Base-by-base conservation (phyloP, 2,113 vertebrate species). In the Struthidea cinerea region DNA sequence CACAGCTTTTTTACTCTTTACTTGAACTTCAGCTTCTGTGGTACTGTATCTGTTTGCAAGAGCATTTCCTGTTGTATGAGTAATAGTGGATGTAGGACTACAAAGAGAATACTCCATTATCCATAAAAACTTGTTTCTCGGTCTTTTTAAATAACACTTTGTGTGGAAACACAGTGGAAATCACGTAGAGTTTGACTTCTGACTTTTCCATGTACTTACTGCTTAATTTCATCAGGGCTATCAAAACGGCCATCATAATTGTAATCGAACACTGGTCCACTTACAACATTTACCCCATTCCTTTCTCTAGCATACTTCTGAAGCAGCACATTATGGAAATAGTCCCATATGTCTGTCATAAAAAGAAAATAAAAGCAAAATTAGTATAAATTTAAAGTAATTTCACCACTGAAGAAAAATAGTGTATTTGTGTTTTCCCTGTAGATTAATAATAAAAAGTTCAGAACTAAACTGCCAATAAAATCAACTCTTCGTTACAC, bases 241-340 rank as follows among this genome's bases (percentile, higher is more conserved):
- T 99, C 99, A 89, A 98, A 98, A 87, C 95, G 98, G 52, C 99
- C 99, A 68, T 99, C 98, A 24, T 96, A 99, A 97, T 99, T 97
- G 63, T 98, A 96, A 96, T 99, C 99, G 46, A 99, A 99, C 93
- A 99, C 96, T 9, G 99, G 99, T 78, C 99, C 99, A 70, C 99
- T 99, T 88, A 99, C 83, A 76, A 99, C 97, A 81, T 99, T 99
- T 47, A 99, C 81, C 78, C 99, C 99, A 69, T 99, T 99, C 87
- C 97, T 98, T 91, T 98, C 96, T 24, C 74, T 87, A 32, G 98
- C 98, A 77, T 98, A 98, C 69, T 98, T 91, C 77, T 95, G 77
- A 73, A 99, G 97, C 41, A 99, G 91, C 32, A 96, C 92, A 21
- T 96, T 32, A 57, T 99, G 99, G 86, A 99, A 97, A 87, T 99